Percentiles rank a stretch among this genome's conserved stretches.
Conservation (phyloP, 2,113 vertebrate species). For the Butorides virescens region DNA sequence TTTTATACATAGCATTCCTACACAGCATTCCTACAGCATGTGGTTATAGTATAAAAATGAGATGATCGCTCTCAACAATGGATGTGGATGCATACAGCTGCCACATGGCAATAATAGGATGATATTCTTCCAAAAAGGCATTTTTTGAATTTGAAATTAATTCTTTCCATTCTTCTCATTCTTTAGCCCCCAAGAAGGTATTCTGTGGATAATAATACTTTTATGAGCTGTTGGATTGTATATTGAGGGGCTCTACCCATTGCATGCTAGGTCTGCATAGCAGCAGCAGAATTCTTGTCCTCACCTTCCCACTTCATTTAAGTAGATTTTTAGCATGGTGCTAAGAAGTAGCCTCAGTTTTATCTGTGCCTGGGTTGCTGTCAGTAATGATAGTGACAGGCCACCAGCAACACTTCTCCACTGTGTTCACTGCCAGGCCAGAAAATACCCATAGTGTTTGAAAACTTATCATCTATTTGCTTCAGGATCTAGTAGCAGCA, state of each 20-base stretch:
- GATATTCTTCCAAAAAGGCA: neutral
- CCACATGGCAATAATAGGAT: neutral
- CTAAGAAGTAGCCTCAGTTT: neutral
- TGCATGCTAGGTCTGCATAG: neutral
- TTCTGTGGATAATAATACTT: constrained; percentile 37
- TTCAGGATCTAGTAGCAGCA: neutral
- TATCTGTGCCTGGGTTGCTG: neutral
- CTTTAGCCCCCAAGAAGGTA: constrained; percentile 26
- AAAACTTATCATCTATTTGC: neutral
- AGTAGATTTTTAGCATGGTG: constrained; percentile 6
- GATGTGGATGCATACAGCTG: neutral
- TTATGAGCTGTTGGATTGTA: neutral
- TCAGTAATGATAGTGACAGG: neutral
- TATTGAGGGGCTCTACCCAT: neutral
- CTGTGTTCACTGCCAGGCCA: neutral
- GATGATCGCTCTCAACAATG: neutral
- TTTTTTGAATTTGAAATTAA: neutral
- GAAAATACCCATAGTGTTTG: neutral
- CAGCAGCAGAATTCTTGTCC: neutral
- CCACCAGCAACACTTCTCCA: neutral
- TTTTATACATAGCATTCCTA: constrained; percentile 12
- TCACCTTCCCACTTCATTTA: neutral
- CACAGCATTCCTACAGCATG: neutral
- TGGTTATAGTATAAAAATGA: neutral
- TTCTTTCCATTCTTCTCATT: constrained; percentile 47